Percentiles rank a stretch among this genome's conserved stretches.
These are phyloP conservation scores for Pseudoips prasinana DNA, from an alignment of 2,888 invertebrate species.

Conservation along the genomic window DNA sequence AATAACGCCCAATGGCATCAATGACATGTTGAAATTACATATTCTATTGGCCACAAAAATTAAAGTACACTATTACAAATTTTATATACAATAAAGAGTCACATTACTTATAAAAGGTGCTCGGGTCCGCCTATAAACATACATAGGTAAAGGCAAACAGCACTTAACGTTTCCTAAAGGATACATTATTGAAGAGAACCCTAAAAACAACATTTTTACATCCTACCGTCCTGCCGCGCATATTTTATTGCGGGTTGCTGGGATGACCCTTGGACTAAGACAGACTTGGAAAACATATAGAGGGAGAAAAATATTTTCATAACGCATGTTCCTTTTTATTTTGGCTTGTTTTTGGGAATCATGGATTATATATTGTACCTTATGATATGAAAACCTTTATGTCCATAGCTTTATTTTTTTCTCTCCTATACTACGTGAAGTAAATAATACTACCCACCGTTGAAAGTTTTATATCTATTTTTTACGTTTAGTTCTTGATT, in stretches of 20 bases:
- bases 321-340: too few relatives aligned
- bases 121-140: conserved; percentile 33
- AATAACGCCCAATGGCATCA: not conserved
- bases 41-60: conserved; percentile 17
- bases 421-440: too few relatives aligned
- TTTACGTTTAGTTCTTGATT: too few relatives aligned
- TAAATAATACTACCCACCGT: too few relatives aligned
- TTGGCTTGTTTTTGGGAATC: too few relatives aligned
- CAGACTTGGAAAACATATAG: conserved; percentile 45
- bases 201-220: conserved; percentile 81
- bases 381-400: too few relatives aligned
- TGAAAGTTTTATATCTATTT: too few relatives aligned
- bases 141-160: conserved; percentile 51
- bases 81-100: conserved; percentile 33
- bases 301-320: conserved; percentile 3
- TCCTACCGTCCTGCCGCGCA: conserved; percentile 67
- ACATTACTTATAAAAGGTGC: conserved; percentile 30
- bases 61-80: conserved; percentile 29
- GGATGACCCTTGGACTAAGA: conserved; percentile 69
- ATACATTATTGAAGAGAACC: conserved; percentile 73
- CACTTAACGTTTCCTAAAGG: conserved; percentile 71
- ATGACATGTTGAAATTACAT: not conserved
- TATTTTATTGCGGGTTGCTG: conserved; percentile 75
- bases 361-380: too few relatives aligned
- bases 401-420: too few relatives aligned